Percentiles rank a stretch among this genome's conserved stretches.
These are phyloP conservation scores for Tinamus major DNA, from an alignment of 2,797 vertebrate genomes.

Conservation along the genomic window DNA sequence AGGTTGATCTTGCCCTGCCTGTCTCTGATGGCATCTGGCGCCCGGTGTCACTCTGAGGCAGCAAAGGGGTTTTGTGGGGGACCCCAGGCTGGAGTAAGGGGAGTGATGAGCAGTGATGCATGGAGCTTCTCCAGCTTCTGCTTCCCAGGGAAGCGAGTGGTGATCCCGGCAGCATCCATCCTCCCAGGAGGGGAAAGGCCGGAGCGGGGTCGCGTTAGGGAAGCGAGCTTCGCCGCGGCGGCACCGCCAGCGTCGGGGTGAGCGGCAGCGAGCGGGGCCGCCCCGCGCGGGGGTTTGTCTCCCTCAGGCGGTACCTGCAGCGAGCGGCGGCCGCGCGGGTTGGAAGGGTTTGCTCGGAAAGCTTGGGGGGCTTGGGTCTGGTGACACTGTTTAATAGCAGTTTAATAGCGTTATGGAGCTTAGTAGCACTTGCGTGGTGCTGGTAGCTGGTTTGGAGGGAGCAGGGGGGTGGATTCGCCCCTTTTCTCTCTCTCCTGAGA, in stretches of 20 bases:
- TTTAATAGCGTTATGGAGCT: not conserved
- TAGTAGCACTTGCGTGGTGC: not conserved
- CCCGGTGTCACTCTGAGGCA: not conserved
- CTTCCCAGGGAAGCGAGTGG: not conserved
- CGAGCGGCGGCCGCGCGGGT: not conserved
- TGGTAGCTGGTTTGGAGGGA: not conserved
- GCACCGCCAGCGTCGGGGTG: too few relatives aligned
- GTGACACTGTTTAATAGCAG: not conserved
- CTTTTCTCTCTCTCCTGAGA: accelerated
- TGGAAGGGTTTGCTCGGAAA: not conserved
- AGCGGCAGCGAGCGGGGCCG: too few relatives aligned
- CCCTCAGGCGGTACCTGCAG: conserved; percentile 33
- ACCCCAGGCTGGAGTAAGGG: not conserved
- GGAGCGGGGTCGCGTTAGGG: not conserved
- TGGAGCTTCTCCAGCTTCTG: not conserved
- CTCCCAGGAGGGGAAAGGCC: not conserved
- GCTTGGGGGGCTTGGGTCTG: not conserved
- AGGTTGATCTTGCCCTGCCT: not conserved
- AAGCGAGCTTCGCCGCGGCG: not conserved
- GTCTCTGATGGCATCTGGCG: not conserved
- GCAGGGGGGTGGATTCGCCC: not conserved
- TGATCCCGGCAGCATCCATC: accelerated
- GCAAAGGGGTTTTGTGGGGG: not conserved
- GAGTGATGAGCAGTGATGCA: not conserved
- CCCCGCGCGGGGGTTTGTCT: not conserved